phyloP scores from a whole-genome alignment of 2,113 vertebrate genomes.

The Microcebus tavaratra region DNA sequence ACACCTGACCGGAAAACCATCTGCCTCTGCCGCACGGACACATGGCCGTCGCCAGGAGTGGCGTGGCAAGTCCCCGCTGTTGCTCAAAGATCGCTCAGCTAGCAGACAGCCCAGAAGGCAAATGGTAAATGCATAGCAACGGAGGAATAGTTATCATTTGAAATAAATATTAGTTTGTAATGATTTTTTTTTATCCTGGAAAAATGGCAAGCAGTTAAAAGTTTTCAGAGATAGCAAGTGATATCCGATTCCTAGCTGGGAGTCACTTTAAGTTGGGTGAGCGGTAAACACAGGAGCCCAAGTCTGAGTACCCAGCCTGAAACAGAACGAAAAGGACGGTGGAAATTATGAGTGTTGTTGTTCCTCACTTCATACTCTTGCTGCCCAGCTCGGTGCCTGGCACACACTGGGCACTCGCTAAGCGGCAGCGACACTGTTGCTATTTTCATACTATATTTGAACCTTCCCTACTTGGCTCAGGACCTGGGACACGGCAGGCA shows the following conservation, averaged over 20 bases:
- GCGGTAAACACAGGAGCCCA: background rate
- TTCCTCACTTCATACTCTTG: background rate
- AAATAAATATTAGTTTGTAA: slow-evolving; percentile 50
- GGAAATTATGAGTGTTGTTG: fast-evolving
- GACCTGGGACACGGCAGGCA: background rate
- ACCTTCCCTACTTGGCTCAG: background rate
- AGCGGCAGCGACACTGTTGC: fast-evolving
- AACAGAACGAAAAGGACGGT: background rate
- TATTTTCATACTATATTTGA: background rate
- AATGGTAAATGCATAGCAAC: background rate
- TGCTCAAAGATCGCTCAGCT: background rate
- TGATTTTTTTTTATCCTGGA: background rate
- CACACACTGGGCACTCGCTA: background rate
- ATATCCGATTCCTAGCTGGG: too few relatives aligned
- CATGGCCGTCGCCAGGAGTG: fast-evolving
- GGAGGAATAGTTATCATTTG: background rate
- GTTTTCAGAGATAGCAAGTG: background rate
- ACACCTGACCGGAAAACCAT: slow-evolving; percentile 58
- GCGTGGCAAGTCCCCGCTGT: background rate
- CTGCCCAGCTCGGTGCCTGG: background rate
- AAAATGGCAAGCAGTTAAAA: background rate
- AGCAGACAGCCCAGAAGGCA: background rate
- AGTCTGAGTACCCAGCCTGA: background rate
- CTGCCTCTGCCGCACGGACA: background rate
- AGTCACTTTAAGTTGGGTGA: background rate